Base-by-base conservation (phyloP, 2,113 vertebrate species). In the Dascyllus trimaculatus region DNA sequence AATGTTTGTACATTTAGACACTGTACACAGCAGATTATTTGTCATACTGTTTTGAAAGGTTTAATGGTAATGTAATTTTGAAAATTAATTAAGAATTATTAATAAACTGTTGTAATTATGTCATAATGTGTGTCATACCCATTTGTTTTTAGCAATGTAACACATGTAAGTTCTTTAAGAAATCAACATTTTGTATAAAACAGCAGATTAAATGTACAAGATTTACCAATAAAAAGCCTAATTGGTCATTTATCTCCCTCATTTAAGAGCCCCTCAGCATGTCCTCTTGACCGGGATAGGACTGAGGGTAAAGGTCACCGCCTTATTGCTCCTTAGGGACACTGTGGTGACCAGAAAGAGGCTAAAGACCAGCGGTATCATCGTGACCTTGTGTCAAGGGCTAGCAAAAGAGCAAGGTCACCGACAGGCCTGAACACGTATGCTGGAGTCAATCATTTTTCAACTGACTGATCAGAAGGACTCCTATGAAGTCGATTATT, bases 381-480 rank as follows among this genome's bases (percentile, higher is more conserved):
- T 62, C n/a, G 0, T 73, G 68, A 74, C 84, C 80, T 76, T 26
- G 5, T 78, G 80, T 91, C 86, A 84, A 83, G 81, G 59, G 43
- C 49, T 4, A 60, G 40, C 22, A 51, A 59, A 70, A 61, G 54
- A 26, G 21, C 46, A 63, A 59, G 49, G 58, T 82, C 58, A 69
- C 40, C 35, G 29, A 46, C 58, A 54, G 38, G 78, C 78, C 71
- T 79, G 57, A 77, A 58, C 43, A 65, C 54, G 46, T 66, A 80
- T 52, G 68, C 69, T 14, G 24, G 48, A 83, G 71, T 82, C 74
- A 59, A 54, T 82, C 63, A 45, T 61, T 71, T 72, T 15, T 9
- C 19, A 73, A 69, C 0, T 11, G 51, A 45, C 13, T 69, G 22
- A 69, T 21, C 10, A 11, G 46, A 26, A 52, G 32, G 19, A 64